These are phyloP conservation scores for Ammospiza caudacuta DNA, from an alignment of 2,113 vertebrate genomes.

Conservation along the genomic window DNA sequence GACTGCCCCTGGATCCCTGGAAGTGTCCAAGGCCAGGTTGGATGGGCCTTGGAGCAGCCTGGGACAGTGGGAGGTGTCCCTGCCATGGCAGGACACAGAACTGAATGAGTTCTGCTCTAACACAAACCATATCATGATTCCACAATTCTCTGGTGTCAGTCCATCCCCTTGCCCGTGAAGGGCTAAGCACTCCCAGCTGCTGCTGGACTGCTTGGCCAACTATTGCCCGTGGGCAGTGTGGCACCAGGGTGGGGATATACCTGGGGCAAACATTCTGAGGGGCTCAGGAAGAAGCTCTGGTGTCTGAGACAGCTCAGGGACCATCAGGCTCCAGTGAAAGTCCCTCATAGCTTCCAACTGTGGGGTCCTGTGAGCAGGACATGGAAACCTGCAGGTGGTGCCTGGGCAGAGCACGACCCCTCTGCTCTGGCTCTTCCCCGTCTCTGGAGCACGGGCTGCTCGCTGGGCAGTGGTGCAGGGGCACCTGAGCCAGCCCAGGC, in stretches of 20 bases:
- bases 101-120: not conserved
- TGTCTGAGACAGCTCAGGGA: not conserved
- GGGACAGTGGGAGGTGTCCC: not conserved
- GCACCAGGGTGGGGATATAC: no score
- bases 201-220: not conserved
- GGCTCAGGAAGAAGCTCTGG: not conserved
- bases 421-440: not conserved
- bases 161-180: not conserved
- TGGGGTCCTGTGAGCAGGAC: not conserved
- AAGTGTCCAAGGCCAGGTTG: fast-evolving
- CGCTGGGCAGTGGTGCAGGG: not conserved
- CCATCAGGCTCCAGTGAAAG: not conserved
- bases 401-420: fast-evolving
- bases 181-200: not conserved
- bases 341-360: not conserved
- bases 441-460: not conserved
- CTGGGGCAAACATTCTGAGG: fast-evolving
- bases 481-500: not conserved
- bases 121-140: not conserved
- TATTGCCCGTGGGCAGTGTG: not conserved
- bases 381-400: not conserved
- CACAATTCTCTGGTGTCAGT: not conserved
- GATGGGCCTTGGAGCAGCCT: not conserved
- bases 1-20: not conserved
- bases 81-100: not conserved